phyloP scores from a whole-genome alignment of 2,888 invertebrate genomes.

The Fissipunctia ypsillon region DNA sequence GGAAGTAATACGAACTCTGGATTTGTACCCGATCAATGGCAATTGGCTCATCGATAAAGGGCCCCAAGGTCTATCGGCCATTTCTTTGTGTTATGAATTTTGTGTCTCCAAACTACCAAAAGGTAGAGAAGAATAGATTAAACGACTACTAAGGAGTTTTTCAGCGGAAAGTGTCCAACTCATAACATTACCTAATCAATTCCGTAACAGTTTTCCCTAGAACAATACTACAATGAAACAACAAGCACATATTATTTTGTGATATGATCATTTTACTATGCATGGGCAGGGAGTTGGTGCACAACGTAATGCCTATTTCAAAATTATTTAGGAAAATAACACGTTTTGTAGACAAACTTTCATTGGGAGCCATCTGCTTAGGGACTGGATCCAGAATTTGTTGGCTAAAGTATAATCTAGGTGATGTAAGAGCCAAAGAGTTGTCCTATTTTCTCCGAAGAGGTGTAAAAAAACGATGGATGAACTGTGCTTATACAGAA shows the following conservation, averaged over 20 bases:
- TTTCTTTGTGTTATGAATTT: no score
- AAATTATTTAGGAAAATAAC: slow-evolving; percentile 35
- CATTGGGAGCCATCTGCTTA: slow-evolving; percentile 14
- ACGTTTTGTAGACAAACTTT: slow-evolving; percentile 9
- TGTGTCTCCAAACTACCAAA: no score
- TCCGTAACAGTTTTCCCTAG: slow-evolving; percentile 4
- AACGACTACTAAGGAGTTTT: neutral
- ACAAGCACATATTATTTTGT: slow-evolving; percentile 25
- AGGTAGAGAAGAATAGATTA: no score
- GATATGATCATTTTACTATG: slow-evolving; percentile 52
- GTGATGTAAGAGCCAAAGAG: no score
- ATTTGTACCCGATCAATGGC: no score
- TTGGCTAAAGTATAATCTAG: neutral
- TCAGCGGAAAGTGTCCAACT: neutral
- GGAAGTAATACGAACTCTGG: no score
- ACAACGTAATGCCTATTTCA: slow-evolving; percentile 37
- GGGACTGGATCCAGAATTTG: neutral
- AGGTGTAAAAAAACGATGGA: no score
- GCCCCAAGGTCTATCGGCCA: no score
- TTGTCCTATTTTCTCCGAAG: neutral
- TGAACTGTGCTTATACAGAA: no score
- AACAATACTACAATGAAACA: slow-evolving; percentile 33
- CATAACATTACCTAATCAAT: neutral
- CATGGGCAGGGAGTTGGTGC: slow-evolving; percentile 54
- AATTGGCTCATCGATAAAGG: no score